These are phyloP conservation scores for Brachionus manjavacas DNA, from an alignment of 1,140 invertebrate species.

Conservation along the genomic window DNA sequence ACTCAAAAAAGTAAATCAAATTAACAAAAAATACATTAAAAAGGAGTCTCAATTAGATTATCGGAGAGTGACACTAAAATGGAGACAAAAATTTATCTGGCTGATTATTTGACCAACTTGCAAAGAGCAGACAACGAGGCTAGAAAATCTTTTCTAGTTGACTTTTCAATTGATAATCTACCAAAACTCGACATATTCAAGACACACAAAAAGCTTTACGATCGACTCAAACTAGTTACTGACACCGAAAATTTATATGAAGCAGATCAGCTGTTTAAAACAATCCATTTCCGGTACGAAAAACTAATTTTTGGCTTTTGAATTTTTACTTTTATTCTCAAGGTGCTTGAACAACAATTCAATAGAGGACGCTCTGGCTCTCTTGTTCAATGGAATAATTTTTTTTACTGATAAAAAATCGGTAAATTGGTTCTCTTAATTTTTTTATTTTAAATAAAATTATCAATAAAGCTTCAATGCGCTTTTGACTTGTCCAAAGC, in stretches of 20 bases:
- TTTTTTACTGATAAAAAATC: slow-evolving; percentile 19
- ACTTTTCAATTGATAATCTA: background rate
- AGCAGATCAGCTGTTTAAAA: slow-evolving; percentile 36
- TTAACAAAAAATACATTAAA: background rate
- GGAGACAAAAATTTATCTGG: background rate
- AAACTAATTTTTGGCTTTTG: background rate
- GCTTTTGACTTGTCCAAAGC: slow-evolving; percentile 21
- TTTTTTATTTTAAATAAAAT: background rate
- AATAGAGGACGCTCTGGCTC: background rate
- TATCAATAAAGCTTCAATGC: background rate
- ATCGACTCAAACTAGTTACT: background rate
- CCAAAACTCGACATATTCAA: background rate
- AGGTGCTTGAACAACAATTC: background rate
- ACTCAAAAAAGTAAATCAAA: background rate
- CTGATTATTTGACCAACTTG: background rate
- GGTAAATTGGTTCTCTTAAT: background rate
- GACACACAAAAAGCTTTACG: background rate
- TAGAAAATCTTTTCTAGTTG: background rate
- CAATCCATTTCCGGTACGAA: slow-evolving; percentile 19
- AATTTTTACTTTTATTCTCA: background rate
- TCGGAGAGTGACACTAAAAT: background rate
- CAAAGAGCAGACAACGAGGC: background rate
- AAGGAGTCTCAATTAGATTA: background rate
- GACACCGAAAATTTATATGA: slow-evolving; percentile 23
- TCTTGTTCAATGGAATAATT: slow-evolving; percentile 33